Conservation (phyloP, 2,797 vertebrate species). For the Sphenodon punctatus region DNA sequence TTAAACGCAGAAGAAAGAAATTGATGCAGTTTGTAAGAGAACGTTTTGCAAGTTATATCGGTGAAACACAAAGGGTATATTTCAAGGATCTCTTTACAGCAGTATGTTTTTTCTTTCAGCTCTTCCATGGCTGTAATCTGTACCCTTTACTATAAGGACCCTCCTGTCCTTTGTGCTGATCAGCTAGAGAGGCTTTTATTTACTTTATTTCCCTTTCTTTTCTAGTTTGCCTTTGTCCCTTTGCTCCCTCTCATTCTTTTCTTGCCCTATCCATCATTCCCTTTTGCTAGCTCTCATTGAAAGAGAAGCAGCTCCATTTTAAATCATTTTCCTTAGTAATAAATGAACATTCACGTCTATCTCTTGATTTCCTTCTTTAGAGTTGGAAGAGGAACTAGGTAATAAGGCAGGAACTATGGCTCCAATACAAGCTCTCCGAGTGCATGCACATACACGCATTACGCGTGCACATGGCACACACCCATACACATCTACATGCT, state of each 20-base stretch:
- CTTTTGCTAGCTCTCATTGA: neutral
- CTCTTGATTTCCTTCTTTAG: neutral
- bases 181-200: neutral
- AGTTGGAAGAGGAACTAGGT: neutral
- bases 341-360: neutral
- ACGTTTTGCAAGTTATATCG: neutral
- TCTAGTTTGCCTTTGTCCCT: too few relatives aligned
- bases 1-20: neutral
- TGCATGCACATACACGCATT: too few relatives aligned
- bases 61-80: neutral
- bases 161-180: neutral
- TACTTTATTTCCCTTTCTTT: neutral
- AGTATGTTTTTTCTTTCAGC: neutral
- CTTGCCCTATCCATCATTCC: rapidly evolving
- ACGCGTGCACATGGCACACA: too few relatives aligned
- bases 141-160: neutral
- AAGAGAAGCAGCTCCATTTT: neutral
- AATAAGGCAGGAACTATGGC: too few relatives aligned
- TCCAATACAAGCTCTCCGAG: too few relatives aligned
- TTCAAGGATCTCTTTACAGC: neutral
- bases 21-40: neutral
- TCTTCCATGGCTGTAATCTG: neutral
- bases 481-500: too few relatives aligned
- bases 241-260: neutral
- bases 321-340: neutral